Conservation (phyloP, 2,797 vertebrate genomes). For the Pagetopsis macropterus region DNA sequence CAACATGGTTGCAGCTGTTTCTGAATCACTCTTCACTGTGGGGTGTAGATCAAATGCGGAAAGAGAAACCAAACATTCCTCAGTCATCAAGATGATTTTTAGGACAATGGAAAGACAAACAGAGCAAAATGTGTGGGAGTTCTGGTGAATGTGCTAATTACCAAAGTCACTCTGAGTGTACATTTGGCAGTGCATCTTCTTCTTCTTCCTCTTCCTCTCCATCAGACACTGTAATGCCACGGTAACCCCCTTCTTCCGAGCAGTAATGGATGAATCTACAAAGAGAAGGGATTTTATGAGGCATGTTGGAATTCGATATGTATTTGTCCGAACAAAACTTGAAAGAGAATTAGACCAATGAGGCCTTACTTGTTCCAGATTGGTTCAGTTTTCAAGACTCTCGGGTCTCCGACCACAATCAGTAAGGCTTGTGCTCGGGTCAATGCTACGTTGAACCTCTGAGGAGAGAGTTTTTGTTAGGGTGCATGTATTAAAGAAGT, state of each 20-base stretch:
- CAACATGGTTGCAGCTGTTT: conserved; percentile 12
- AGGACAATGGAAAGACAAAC: background rate
- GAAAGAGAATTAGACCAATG: background rate
- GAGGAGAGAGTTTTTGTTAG: conserved; percentile 2
- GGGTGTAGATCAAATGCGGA: conserved; percentile 1
- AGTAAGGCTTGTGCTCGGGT: conserved; percentile 89
- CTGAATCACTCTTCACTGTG: conserved; percentile 23
- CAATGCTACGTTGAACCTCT: conserved; percentile 92
- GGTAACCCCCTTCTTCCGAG: conserved; percentile 50
- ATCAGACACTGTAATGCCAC: conserved; percentile 45
- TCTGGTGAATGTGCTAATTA: conserved; percentile 18
- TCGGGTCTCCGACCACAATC: conserved; percentile 89
- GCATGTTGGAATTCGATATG: background rate
- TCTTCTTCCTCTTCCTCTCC: conserved; percentile 35
- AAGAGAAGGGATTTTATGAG: background rate
- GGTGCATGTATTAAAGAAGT: background rate
- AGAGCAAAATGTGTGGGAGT: background rate
- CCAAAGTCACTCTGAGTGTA: background rate
- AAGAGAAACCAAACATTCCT: background rate
- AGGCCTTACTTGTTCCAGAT: conserved; percentile 86
- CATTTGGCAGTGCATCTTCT: background rate
- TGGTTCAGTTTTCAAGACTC: conserved; percentile 81
- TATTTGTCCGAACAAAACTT: background rate
- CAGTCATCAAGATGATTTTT: background rate
- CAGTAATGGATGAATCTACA: conserved; percentile 77